phyloP scores from a whole-genome alignment of 2,797 vertebrate species.

The Naso thynnoides region DNA sequence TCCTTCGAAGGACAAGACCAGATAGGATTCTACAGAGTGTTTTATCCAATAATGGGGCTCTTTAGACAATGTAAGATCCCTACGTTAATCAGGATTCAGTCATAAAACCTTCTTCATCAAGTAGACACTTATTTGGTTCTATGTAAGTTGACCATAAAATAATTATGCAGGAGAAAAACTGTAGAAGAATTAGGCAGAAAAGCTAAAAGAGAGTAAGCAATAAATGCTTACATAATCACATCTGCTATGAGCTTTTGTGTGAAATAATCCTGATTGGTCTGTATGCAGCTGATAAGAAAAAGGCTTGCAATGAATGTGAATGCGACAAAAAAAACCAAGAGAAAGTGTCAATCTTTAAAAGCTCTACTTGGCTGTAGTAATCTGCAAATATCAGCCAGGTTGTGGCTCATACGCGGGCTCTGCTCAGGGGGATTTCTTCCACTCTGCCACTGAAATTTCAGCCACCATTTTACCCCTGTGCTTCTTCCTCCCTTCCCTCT shows the following conservation, averaged over 20 bases:
- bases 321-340: constrained; percentile 14
- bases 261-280: constrained; percentile 64
- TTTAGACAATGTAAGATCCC: constrained; percentile 19
- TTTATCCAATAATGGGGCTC: constrained; percentile 14
- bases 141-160: constrained; percentile 15
- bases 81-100: constrained; percentile 10
- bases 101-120: constrained; percentile 9
- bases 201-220: constrained; percentile 59
- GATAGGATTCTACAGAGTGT: constrained; percentile 2
- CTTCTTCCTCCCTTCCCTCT: constrained; percentile 61
- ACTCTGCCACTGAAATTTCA: constrained; percentile 72
- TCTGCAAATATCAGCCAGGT: constrained; percentile 71
- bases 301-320: constrained; percentile 25
- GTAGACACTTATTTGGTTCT: constrained; percentile 13
- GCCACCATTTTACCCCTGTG: constrained; percentile 84
- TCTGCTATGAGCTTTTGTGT: constrained; percentile 68
- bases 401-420: constrained; percentile 70
- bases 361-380: constrained; percentile 54
- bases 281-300: constrained; percentile 48
- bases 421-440: constrained; percentile 75
- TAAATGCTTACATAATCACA: constrained; percentile 78
- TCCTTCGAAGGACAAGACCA: constrained; percentile 21
- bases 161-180: constrained; percentile 21
- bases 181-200: constrained; percentile 20
- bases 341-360: constrained; percentile 48